Conservation (phyloP, 1,140 invertebrate species). For the Oedothorax gibbosus region DNA sequence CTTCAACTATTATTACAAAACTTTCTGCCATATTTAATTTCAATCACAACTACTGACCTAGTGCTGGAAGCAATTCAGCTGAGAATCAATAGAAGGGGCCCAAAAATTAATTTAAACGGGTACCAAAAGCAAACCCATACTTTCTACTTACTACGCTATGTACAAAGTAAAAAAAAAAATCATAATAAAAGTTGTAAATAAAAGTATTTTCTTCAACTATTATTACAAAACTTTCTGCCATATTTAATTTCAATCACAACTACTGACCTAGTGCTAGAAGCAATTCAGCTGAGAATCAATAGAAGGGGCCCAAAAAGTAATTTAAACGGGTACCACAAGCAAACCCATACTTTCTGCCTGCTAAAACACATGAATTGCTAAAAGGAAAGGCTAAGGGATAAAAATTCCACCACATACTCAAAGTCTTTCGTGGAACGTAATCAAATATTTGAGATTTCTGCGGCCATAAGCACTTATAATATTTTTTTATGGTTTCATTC, state of each 20-base stretch:
- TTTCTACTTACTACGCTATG: not conserved
- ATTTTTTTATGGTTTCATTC: not conserved
- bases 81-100: slow-evolving; percentile 21
- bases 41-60: not conserved
- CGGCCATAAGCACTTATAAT: slow-evolving; percentile 15
- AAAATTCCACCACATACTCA: not conserved
- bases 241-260: slow-evolving; percentile 9
- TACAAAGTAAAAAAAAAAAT: not conserved
- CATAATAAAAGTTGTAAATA: too few species aligned
- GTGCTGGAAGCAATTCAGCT: not conserved
- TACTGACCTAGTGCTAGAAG: not conserved
- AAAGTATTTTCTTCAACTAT: too few species aligned
- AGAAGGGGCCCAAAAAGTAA: slow-evolving; percentile 10
- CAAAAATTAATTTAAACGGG: slow-evolving; percentile 19
- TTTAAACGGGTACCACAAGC: not conserved
- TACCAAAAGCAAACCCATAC: slow-evolving; percentile 21
- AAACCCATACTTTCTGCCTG: slow-evolving; percentile 3
- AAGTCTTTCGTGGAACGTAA: slow-evolving; percentile 18
- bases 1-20: too few species aligned
- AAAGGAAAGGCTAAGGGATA: not conserved
- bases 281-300: not conserved
- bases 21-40: slow-evolving; percentile 3
- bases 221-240: not conserved
- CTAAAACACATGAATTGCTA: not conserved
- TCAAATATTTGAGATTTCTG: slow-evolving; percentile 37